A percentile compares a stretch with the other conserved stretches of the same genome.
Conservation (phyloP, 92 coral and sea anemone species). For the Bergia sp. region DNA sequence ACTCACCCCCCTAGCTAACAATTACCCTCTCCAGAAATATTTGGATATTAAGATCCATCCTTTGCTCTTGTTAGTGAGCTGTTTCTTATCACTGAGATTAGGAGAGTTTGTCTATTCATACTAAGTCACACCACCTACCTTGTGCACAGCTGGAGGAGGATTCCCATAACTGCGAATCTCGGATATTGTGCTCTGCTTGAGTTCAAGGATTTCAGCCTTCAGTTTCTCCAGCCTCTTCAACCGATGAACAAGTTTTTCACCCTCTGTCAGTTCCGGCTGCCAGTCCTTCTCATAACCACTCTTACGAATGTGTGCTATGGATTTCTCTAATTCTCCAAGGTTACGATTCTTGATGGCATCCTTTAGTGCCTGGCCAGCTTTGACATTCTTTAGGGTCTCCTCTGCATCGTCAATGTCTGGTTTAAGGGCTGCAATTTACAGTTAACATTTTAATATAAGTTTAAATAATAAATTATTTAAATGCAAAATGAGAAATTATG, state of each 20-base stretch:
- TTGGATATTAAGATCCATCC: too few relatives aligned
- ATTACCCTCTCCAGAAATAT: too few relatives aligned
- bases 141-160: constrained; percentile 97
- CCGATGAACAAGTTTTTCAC: constrained; percentile 86
- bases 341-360: constrained; percentile 83
- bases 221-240: constrained; percentile 88
- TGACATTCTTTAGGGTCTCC: constrained; percentile 79
- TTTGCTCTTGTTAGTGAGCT: too few relatives aligned
- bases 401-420: constrained; percentile 90
- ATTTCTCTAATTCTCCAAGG: constrained; percentile 82
- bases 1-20: too few relatives aligned
- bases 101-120: too few relatives aligned
- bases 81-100: too few relatives aligned
- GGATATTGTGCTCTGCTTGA: constrained; percentile 94
- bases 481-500: too few relatives aligned
- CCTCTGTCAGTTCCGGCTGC: constrained; percentile 90
- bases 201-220: constrained; percentile 90
- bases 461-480: neutral
- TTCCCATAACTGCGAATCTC: constrained; percentile 93
- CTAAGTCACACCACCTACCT: constrained; percentile 49
- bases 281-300: constrained; percentile 87
- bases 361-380: constrained; percentile 87
- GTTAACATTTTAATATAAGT: neutral
- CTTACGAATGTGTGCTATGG: constrained; percentile 80
- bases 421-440: constrained; percentile 67